phyloP scores from a whole-genome alignment of 2,113 vertebrate genomes.

The Semnornis frantzii region DNA sequence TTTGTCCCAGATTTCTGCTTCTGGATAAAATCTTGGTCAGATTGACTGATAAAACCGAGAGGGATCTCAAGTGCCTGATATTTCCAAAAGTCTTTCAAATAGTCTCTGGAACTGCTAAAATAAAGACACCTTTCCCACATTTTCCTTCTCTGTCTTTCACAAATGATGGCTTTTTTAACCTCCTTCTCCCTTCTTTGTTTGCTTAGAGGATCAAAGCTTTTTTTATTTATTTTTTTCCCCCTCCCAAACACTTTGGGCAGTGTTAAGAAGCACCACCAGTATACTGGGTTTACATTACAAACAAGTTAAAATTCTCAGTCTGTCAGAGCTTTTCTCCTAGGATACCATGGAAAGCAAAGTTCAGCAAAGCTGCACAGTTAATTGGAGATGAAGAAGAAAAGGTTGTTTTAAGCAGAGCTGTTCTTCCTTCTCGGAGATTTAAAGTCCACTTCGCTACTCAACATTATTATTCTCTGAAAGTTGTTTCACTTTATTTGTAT shows the following conservation, averaged over 20 bases:
- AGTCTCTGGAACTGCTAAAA: constrained; percentile 8
- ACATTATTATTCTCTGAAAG: constrained; percentile 68
- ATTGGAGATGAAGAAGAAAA: constrained; percentile 64
- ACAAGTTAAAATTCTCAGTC: constrained; percentile 76
- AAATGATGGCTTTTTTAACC: constrained; percentile 39
- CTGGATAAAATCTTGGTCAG: not conserved
- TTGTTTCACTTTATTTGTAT: constrained; percentile 65
- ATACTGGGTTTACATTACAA: constrained; percentile 76
- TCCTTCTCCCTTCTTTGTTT: constrained; percentile 63
- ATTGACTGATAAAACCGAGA: not conserved
- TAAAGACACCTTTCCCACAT: constrained; percentile 25
- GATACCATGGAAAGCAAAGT: constrained; percentile 74
- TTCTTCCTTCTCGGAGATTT: constrained; percentile 61
- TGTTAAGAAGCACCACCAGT: constrained; percentile 61
- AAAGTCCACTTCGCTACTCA: constrained; percentile 56
- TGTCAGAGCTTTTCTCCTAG: constrained; percentile 75
- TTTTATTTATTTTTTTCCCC: constrained; percentile 36
- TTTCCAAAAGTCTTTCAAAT: not conserved
- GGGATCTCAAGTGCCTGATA: not conserved
- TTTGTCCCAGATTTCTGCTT: not conserved
- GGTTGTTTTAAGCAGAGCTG: constrained; percentile 50
- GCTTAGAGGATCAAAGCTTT: constrained; percentile 66
- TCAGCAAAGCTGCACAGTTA: constrained; percentile 74
- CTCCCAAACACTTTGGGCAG: constrained; percentile 29
- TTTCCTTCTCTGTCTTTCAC: constrained; percentile 30